Conservation (phyloP, 2,113 vertebrate species). For the Syngnathus typhle region DNA sequence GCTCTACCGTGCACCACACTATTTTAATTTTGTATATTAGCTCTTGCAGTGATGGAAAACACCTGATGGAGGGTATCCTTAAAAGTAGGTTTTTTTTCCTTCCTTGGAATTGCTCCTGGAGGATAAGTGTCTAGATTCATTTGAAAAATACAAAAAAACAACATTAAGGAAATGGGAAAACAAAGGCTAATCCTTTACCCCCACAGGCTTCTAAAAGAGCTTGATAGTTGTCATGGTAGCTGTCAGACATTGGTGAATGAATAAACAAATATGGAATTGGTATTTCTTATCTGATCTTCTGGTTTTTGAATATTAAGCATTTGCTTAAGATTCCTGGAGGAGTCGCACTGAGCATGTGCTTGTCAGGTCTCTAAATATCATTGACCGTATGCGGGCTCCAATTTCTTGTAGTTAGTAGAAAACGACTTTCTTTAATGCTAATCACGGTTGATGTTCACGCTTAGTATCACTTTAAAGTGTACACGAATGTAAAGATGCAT, state of each 20-base stretch:
- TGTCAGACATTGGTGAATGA: conserved; percentile 44
- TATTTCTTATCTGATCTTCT: conserved; percentile 57
- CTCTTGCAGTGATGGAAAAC: conserved; percentile 7
- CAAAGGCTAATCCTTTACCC: conserved; percentile 5
- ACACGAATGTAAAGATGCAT: neutral
- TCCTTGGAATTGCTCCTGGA: conserved; percentile 13
- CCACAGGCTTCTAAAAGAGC: conserved; percentile 19
- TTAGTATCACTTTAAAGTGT: neutral
- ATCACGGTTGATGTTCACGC: neutral
- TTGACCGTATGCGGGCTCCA: conserved; percentile 9
- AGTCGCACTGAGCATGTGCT: conserved; percentile 4
- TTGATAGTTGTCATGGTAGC: conserved; percentile 57
- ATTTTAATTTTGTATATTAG: conserved; percentile 23
- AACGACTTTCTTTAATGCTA: neutral
- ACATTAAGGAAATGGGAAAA: neutral
- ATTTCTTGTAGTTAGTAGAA: conserved; percentile 15
- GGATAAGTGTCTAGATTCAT: conserved; percentile 12
- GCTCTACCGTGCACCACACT: neutral
- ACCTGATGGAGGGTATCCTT: conserved; percentile 26
- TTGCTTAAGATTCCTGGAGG: conserved; percentile 26
- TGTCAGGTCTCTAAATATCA: conserved; percentile 15
- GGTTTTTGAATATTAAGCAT: conserved; percentile 42
- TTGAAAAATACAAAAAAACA: conserved; percentile 4
- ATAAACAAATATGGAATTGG: conserved; percentile 61
- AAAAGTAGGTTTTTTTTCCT: conserved; percentile 15